Evolutionary conservation across 1,140 invertebrate genomes (phyloP).

Genomic region (Papilio dardanus): DNA sequence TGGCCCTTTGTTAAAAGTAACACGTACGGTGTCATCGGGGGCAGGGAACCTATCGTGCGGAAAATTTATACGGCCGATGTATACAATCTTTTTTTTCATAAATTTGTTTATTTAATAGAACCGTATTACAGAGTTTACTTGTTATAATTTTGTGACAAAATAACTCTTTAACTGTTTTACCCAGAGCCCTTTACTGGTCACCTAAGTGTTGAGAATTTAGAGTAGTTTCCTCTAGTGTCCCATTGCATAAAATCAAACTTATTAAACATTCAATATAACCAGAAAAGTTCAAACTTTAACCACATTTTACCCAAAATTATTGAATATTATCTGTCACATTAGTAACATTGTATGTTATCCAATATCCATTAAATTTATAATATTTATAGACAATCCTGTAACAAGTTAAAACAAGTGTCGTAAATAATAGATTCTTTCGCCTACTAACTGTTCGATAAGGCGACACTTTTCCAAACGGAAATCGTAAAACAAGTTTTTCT

Average conservation of each 20-base stretch:
- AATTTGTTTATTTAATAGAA: not conserved
- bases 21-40: constrained; percentile 75
- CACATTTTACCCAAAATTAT: not conserved
- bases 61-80: constrained; percentile 62
- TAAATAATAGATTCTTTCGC: constrained; percentile 77
- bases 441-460: constrained; percentile 62
- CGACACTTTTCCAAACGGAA: constrained; percentile 66
- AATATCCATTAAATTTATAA: constrained; percentile 48
- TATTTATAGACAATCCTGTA: constrained; percentile 55
- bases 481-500: constrained; percentile 80
- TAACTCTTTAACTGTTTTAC: not conserved
- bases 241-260: too few species aligned
- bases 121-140: not conserved
- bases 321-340: not conserved
- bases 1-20: constrained; percentile 81
- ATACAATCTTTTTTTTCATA: constrained; percentile 43
- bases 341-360: constrained; percentile 22
- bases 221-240: too few species aligned
- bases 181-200: too few species aligned
- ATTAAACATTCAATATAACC: too few species aligned
- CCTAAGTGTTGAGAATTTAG: too few species aligned
- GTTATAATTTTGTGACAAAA: not conserved
- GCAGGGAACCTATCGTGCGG: constrained; percentile 64
- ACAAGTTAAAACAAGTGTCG: constrained; percentile 66
- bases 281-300: not conserved